Evolutionary conservation across 92 coral and sea anemone species (phyloP).

Genomic region (Micromussa lordhowensis): DNA sequence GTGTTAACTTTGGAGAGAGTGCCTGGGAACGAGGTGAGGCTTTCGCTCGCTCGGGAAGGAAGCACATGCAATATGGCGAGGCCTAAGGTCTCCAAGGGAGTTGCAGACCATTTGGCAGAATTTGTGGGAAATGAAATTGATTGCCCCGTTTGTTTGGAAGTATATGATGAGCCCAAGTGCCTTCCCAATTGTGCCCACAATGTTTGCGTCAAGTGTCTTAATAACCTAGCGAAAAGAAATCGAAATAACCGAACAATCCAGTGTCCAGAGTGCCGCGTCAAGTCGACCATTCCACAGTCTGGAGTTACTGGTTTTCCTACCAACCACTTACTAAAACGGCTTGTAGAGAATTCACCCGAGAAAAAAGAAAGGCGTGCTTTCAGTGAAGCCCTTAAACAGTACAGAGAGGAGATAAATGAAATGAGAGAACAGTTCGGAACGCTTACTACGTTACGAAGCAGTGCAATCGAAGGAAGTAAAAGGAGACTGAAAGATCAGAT

Average conservation of each 20-base stretch:
- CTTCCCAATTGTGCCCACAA: conserved; percentile 70
- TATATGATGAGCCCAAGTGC: conserved; percentile 59
- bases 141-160: conserved; percentile 67
- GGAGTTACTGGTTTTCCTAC: conserved; percentile 47
- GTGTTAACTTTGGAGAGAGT: too few species aligned
- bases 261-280: conserved; percentile 55
- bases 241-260: conserved; percentile 3
- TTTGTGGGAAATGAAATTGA: conserved; percentile 49
- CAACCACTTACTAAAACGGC: conserved; percentile 40
- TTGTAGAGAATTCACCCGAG: conserved; percentile 38
- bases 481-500: conserved; percentile 15
- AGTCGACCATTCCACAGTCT: conserved; percentile 35
- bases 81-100: background rate
- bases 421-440: conserved; percentile 1
- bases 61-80: conserved; percentile 8
- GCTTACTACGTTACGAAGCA: background rate
- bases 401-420: conserved; percentile 11
- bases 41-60: too few species aligned
- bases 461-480: conserved; percentile 12
- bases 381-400: conserved; percentile 21
- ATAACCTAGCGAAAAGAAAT: conserved; percentile 11
- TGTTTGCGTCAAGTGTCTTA: conserved; percentile 50
- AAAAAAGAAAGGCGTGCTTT: conserved; percentile 42
- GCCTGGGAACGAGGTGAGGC: too few species aligned
- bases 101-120: conserved; percentile 2